Evolutionary conservation across 2,113 vertebrate species (phyloP), one percentile per base, ranked within the genome.

Genomic region (Nerophis lumbriciformis): DNA sequence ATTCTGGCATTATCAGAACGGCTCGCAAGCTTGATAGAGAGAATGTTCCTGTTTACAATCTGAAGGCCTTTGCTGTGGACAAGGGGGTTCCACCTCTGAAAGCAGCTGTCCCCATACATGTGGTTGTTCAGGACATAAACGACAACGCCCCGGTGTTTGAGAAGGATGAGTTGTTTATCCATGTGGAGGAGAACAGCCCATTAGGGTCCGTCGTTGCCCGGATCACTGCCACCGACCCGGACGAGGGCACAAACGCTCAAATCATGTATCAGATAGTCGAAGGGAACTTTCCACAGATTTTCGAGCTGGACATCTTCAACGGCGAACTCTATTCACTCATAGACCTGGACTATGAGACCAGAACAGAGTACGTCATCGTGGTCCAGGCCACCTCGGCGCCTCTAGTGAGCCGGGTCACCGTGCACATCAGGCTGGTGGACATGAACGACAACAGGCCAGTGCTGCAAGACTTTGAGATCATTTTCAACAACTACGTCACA

Each of bases 201-300:
- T 92, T 97, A 28, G 95, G 95, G 12, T 97, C 96, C 0, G 90
- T 96, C 1, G 93, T 99, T 76, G 95, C 96, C 0, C 85, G 84
- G 4, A 93, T 99, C 68, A 91, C 77, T 0, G 96, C 96, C 16
- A 83, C 88, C 0, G 97, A 99, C 75, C 96, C 95, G 0, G 97
- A 99, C 0, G 96, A 98, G 58, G 96, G 95, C 44, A 93, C 94
- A 48, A 98, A 99, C 0, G 97, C 97, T 35, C 95, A 97, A 80
- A 96, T 99, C 82, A 95, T 98, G 93, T 98, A 98, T 70, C 97
- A 99, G 83, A 98, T 98, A 0, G 94, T 99, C 44, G 96, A 98
- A 73, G 97, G 97, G 19, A 98, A 99, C 42, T 87, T 91, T 53
- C 95, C 95, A 0, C 94, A 99, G 76, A 92, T 96, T 60, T 99